Evolutionary conservation across 2,797 vertebrate genomes (phyloP).

Genomic region (Orestias chungarensis): DNA sequence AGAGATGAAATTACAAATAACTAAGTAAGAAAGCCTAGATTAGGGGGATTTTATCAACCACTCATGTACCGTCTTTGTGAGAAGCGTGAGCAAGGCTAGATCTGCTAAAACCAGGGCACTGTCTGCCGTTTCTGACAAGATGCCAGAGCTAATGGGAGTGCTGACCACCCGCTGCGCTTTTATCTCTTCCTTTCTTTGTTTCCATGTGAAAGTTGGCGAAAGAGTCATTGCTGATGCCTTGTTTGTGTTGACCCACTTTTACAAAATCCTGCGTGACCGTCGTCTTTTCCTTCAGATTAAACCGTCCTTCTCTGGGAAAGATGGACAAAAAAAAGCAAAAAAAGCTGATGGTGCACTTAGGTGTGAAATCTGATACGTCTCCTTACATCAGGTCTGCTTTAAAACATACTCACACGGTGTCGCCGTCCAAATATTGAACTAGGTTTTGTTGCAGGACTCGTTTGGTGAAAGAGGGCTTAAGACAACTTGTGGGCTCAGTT

Average conservation of each 20-base stretch:
- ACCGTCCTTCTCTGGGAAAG: not conserved
- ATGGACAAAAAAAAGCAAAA: conserved; percentile 11
- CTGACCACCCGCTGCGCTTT: not conserved
- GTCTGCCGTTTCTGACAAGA: conserved; percentile 41
- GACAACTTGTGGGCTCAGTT: conserved; percentile 66
- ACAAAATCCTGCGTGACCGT: not conserved
- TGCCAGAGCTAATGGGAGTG: conserved; percentile 38
- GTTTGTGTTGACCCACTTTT: conserved; percentile 14
- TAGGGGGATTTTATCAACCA: conserved; percentile 7
- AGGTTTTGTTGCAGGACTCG: conserved; percentile 59
- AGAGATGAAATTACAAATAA: not conserved
- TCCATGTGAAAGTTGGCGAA: conserved; percentile 19
- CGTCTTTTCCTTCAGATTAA: conserved; percentile 22
- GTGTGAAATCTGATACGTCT: conserved; percentile 8
- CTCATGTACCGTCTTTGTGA: not conserved
- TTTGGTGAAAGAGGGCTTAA: conserved; percentile 60
- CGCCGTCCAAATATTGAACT: conserved; percentile 49
- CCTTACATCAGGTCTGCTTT: conserved; percentile 9
- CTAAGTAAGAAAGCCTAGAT: not conserved
- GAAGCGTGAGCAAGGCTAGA: conserved; percentile 8
- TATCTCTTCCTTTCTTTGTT: conserved; percentile 17
- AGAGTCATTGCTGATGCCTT: conserved; percentile 14
- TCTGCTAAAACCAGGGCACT: conserved; percentile 24
- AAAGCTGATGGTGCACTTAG: conserved; percentile 12
- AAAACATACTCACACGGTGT: conserved; percentile 22